These are phyloP conservation scores for Arctia plantaginis DNA, from an alignment of 2,888 invertebrate species.

Conservation along the genomic window DNA sequence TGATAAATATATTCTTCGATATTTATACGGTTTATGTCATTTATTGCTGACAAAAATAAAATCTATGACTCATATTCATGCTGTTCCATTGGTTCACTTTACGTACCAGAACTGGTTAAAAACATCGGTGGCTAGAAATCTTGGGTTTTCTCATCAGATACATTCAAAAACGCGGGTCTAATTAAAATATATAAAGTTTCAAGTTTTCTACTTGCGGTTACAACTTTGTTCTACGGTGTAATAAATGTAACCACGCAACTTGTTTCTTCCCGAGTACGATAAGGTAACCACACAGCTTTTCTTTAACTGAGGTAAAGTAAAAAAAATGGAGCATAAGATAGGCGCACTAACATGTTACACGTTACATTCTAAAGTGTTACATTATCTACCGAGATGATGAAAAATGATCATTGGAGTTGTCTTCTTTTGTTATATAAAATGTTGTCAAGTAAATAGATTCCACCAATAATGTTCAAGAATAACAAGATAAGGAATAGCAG, in stretches of 20 bases:
- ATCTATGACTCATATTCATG: not conserved
- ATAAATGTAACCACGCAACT: conserved; percentile 67
- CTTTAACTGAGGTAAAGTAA: not conserved
- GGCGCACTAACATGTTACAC: too few relatives aligned
- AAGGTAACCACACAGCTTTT: conserved; percentile 28
- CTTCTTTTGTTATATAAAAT: not conserved
- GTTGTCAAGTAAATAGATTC: not conserved
- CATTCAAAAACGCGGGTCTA: not conserved
- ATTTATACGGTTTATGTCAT: not conserved
- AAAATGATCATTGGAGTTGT: not conserved
- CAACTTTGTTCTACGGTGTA: conserved; percentile 66
- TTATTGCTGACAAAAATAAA: not conserved
- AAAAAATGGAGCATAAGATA: too few relatives aligned
- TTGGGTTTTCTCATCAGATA: not conserved
- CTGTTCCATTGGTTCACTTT: not conserved
- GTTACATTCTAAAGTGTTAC: not conserved
- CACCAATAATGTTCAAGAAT: not conserved
- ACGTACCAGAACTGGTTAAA: not conserved
- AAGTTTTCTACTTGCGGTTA: conserved; percentile 59
- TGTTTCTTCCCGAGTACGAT: conserved; percentile 54
- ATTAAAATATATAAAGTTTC: conserved; percentile 4
- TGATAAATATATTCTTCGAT: not conserved
- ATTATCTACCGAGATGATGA: not conserved
- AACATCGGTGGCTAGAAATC: not conserved
- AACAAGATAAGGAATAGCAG: not conserved